A percentile compares a stretch with the other conserved stretches of the same genome.
Conservation (phyloP, 2,797 vertebrate species). For the Acanthiza pusilla region DNA sequence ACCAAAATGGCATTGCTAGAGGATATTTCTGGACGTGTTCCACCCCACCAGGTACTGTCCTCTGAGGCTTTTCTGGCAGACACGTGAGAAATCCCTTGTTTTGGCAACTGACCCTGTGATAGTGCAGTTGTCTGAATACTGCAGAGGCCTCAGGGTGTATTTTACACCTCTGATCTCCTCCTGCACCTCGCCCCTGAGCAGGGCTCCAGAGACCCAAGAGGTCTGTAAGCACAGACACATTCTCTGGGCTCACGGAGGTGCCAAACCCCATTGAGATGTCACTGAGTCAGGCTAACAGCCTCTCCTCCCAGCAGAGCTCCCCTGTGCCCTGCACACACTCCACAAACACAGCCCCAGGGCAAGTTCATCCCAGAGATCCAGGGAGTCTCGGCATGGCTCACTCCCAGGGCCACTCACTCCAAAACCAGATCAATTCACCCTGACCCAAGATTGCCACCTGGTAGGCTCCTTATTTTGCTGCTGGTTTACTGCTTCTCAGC, state of each 20-base stretch:
- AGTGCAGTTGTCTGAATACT: background rate
- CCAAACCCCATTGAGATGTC: background rate
- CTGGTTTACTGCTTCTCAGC: background rate
- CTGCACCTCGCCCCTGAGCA: background rate
- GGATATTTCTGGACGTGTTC: background rate
- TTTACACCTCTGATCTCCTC: background rate
- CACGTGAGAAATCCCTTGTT: background rate
- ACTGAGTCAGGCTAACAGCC: background rate
- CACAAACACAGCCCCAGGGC: background rate
- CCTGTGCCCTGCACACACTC: accelerated
- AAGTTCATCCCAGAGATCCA: background rate
- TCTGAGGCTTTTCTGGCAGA: background rate
- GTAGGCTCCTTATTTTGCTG: background rate
- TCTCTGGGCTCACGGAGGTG: background rate
- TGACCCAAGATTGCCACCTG: background rate
- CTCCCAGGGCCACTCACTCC: background rate
- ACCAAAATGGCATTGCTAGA: background rate
- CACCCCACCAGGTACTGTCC: background rate
- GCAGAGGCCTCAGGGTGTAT: background rate
- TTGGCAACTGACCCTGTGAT: background rate
- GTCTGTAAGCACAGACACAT: accelerated
- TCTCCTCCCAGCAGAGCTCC: background rate
- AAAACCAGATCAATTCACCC: background rate
- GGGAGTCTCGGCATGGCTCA: accelerated
- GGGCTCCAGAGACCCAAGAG: accelerated